phyloP scores from a whole-genome alignment of 1,140 invertebrate species.

The Megalopta genalis region DNA sequence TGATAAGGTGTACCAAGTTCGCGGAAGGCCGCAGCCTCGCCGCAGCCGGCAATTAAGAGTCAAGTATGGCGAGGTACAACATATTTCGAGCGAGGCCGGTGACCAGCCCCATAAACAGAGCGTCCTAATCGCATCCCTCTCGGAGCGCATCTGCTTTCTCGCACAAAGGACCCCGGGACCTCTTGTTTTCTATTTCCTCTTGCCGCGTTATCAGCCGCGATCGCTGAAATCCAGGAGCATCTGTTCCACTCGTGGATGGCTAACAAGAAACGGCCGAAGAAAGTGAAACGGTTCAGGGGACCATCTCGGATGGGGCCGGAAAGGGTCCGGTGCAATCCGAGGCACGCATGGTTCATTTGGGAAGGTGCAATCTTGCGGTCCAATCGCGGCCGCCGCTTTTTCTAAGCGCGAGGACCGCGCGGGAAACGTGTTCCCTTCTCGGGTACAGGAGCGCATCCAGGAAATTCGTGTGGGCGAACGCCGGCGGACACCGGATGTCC shows the following conservation, averaged over 20 bases:
- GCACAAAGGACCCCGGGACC: conserved; percentile 10
- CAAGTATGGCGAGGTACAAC: too few species aligned
- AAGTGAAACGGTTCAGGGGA: conserved; percentile 28
- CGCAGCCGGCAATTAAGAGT: too few species aligned
- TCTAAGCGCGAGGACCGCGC: neutral
- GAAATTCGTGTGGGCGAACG: conserved; percentile 26
- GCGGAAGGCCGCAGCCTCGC: too few species aligned
- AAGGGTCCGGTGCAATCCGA: conserved; percentile 36
- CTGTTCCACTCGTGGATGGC: conserved; percentile 12
- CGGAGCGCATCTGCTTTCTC: conserved; percentile 39
- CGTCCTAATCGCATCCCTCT: conserved; percentile 14
- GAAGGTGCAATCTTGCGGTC: conserved; percentile 56
- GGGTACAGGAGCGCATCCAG: neutral
- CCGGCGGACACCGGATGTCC: neutral
- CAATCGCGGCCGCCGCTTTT: conserved; percentile 48
- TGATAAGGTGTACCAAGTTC: too few species aligned
- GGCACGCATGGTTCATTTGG: conserved; percentile 53
- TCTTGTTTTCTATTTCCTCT: conserved; percentile 48
- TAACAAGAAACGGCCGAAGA: neutral
- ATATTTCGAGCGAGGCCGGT: too few species aligned
- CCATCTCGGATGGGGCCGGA: neutral
- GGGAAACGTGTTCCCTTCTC: conserved; percentile 22
- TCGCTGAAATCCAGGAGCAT: conserved; percentile 50
- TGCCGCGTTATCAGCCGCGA: conserved; percentile 38
- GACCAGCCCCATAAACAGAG: neutral